Percentiles rank a stretch among this genome's conserved stretches.
Evolutionary conservation across 2,888 invertebrate genomes (phyloP).

Genomic region (Cyclophora albipunctata): DNA sequence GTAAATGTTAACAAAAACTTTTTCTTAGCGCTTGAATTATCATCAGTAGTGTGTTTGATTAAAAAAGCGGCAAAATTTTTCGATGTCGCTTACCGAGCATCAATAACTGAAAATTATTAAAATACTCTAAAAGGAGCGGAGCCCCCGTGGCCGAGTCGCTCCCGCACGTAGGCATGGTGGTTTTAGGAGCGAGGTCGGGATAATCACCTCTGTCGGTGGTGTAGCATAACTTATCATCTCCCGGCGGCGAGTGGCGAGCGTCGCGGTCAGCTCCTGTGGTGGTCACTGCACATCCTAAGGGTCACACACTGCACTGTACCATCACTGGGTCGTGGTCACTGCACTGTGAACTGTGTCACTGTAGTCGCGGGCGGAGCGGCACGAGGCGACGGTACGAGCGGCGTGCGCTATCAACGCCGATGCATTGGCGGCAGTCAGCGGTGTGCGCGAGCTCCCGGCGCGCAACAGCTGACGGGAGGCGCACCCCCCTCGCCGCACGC

Average conservation of each 20-base stretch:
- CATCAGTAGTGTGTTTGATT: constrained; percentile 25
- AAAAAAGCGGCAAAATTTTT: constrained; percentile 47
- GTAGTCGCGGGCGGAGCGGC: constrained; percentile 19
- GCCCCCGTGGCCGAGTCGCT: constrained; percentile 38
- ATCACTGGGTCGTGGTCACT: constrained; percentile 18
- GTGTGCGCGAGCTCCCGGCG: constrained; percentile 63
- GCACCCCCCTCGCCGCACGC: constrained; percentile 50
- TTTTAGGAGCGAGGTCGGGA: constrained; percentile 60
- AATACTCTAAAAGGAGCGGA: constrained; percentile 11
- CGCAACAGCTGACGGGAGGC: constrained; percentile 75
- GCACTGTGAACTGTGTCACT: no score
- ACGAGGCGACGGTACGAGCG: constrained; percentile 42
- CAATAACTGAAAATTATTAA: constrained; percentile 26
- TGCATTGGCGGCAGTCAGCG: constrained; percentile 67
- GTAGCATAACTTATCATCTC: constrained; percentile 71
- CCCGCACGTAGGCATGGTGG: constrained; percentile 57
- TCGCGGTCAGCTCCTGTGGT: constrained; percentile 63
- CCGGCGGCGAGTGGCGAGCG: constrained; percentile 30
- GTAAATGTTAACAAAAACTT: constrained; percentile 43
- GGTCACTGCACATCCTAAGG: constrained; percentile 58
- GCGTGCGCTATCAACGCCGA: constrained; percentile 63
- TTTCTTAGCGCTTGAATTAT: constrained; percentile 9
- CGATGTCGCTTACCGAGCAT: constrained; percentile 50
- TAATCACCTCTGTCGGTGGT: constrained; percentile 74
- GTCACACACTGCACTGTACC: constrained; percentile 51